A percentile compares a stretch with the other conserved stretches of the same genome.
These are phyloP conservation scores for Drosophila elegans DNA, from an alignment of 1,140 invertebrate genomes.

Conservation along the genomic window DNA sequence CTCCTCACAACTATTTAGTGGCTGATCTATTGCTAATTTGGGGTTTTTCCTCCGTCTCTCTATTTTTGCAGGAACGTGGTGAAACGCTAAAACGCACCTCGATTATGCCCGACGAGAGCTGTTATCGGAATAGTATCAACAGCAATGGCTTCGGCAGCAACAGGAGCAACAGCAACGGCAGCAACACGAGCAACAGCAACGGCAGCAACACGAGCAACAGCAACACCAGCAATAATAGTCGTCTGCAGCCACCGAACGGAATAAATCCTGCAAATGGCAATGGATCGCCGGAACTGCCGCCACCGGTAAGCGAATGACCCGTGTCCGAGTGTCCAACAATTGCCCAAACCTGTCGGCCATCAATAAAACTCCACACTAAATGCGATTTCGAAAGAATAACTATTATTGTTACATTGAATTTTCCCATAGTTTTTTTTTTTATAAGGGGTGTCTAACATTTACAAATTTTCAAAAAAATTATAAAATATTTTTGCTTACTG, in stretches of 20 bases:
- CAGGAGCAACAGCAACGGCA: slow-evolving; percentile 22
- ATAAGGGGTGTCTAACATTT: not conserved
- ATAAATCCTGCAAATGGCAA: slow-evolving; percentile 33
- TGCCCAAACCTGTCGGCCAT: not conserved
- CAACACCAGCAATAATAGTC: slow-evolving; percentile 52
- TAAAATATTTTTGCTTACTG: no score
- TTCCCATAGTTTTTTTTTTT: not conserved
- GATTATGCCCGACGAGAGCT: slow-evolving; percentile 76
- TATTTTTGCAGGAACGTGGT: slow-evolving; percentile 58
- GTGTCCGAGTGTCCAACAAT: not conserved
- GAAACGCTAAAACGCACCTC: slow-evolving; percentile 79
- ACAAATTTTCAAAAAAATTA: no score
- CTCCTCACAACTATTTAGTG: no score
- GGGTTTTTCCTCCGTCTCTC: not conserved
- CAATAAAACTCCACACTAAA: slow-evolving; percentile 7
- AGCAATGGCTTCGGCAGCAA: slow-evolving; percentile 10
- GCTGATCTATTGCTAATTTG: not conserved
- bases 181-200: slow-evolving; percentile 24
- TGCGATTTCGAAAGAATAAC: not conserved
- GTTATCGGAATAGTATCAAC: slow-evolving; percentile 71
- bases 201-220: slow-evolving; percentile 10
- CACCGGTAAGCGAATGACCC: slow-evolving; percentile 86
- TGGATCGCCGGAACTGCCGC: slow-evolving; percentile 82
- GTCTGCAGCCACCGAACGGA: slow-evolving; percentile 53
- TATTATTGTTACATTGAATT: no score